Conservation (phyloP, 2,888 invertebrate species). For the Saturnia japonica region DNA sequence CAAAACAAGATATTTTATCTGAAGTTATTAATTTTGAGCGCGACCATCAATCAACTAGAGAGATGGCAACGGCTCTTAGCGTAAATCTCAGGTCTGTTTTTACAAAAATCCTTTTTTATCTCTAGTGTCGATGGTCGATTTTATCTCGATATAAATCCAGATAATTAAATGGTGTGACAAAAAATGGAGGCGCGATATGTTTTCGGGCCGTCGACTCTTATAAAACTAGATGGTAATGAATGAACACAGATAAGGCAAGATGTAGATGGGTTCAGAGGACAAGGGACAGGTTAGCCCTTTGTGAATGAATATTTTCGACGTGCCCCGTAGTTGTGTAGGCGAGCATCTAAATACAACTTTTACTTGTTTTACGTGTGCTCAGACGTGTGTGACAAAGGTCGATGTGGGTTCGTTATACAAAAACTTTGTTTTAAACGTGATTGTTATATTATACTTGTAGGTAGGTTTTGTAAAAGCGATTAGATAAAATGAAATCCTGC, state of each 20-base stretch:
- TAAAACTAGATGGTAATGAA: conserved; percentile 81
- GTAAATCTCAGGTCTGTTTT: conserved; percentile 20
- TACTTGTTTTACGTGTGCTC: conserved; percentile 48
- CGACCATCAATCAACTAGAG: conserved; percentile 22
- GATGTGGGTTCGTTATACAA: conserved; percentile 29
- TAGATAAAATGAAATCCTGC: not conserved
- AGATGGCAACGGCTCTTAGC: conserved; percentile 21
- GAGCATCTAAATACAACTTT: conserved; percentile 28
- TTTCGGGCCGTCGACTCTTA: conserved; percentile 78
- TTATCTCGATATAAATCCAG: conserved; percentile 78
- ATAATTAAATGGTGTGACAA: conserved; percentile 81
- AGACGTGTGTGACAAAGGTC: conserved; percentile 50
- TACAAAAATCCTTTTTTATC: conserved; percentile 45
- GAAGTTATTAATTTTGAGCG: conserved; percentile 19
- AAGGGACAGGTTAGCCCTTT: conserved; percentile 66
- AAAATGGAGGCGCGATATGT: conserved; percentile 79
- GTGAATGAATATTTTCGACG: conserved; percentile 65
- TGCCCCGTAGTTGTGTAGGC: conserved; percentile 41
- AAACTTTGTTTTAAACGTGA: conserved; percentile 21
- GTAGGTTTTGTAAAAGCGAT: conserved; percentile 6
- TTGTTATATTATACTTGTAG: conserved; percentile 16
- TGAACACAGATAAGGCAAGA: conserved; percentile 77
- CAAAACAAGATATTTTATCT: conserved; percentile 17
- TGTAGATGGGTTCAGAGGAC: conserved; percentile 67
- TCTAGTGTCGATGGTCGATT: conserved; percentile 56